Evolutionary conservation across 2,113 vertebrate genomes (phyloP), one percentile per base, ranked within the genome.

Genomic region (Ondatra zibethicus): DNA sequence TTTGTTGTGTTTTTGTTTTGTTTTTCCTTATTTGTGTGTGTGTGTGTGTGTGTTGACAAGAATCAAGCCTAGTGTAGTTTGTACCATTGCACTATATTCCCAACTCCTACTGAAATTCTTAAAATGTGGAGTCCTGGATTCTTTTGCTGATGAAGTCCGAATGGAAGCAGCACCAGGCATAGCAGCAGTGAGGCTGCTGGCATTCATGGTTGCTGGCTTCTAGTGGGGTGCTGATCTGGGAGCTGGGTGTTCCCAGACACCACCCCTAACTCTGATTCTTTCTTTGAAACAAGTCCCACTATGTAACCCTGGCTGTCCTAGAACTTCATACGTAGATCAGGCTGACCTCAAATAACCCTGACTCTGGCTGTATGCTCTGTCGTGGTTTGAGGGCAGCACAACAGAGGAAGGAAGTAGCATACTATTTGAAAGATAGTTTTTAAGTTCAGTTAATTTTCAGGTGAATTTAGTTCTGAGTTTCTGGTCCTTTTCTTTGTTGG

Each of bases 381-480:
- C 55, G 36, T 75, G 25, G 31, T 92, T 88, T 75, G 3, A 4
- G 4, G 31, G 17, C 29, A 5, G 23, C 1, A 6, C 25, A 31
- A 6, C 29, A 89, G 65, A 78, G 61, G 16, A 75, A 81, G 47
- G 33, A 75, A 88, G 52, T 3, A 66, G 39, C 7, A 85, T 88
- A 89, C 45, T 89, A 16, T 92, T 88, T 31, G 55, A 91, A 84
- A 82, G 58, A 47, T 55, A 42, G 63, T 31, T 68, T 75, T 47
- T 39, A 11, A 78, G 47, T 68, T 84, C 21, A 90, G 13, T 81
- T 84, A 23, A 36, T 52, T 81, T 72, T 82, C 50, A 92, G 66
- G 31, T 78, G 61, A 95, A 78, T 11, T 91, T 84, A 93, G 52
- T 85, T 96, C 65, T 89, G 45, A 93, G 78, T 87, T 76, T 97